phyloP scores from a whole-genome alignment of 1,140 invertebrate genomes.

The Oreohelix idahoensis region DNA sequence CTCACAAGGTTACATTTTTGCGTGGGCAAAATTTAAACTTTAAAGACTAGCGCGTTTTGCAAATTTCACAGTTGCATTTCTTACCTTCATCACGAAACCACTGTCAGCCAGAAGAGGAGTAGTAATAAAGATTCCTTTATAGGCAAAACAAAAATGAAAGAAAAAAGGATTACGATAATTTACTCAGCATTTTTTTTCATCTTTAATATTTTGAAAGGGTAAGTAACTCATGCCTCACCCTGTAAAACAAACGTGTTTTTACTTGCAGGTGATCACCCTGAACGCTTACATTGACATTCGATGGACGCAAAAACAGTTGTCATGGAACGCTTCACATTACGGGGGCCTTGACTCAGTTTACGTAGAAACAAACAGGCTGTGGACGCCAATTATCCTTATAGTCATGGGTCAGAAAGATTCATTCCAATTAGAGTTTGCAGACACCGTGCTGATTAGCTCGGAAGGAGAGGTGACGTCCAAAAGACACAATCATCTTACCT shows the following conservation, averaged over 20 bases:
- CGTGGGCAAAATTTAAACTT: too few relatives aligned
- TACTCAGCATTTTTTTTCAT: too few relatives aligned
- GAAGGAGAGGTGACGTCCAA: constrained; percentile 52
- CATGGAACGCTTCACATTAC: constrained; percentile 74
- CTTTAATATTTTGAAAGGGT: too few relatives aligned
- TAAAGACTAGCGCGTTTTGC: too few relatives aligned
- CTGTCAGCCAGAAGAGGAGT: too few relatives aligned
- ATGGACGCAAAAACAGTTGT: constrained; percentile 74
- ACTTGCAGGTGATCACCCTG: constrained; percentile 40
- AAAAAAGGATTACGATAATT: too few relatives aligned
- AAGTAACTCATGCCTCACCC: too few relatives aligned
- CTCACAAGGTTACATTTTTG: too few relatives aligned
- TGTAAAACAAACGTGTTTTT: not conserved
- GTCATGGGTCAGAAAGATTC: constrained; percentile 68
- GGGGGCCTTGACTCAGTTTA: constrained; percentile 71
- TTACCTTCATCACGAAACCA: too few relatives aligned
- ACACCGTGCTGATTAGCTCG: not conserved
- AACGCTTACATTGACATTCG: constrained; percentile 36
- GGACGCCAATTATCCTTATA: constrained; percentile 75
- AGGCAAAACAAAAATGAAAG: too few relatives aligned
- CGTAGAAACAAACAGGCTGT: constrained; percentile 73
- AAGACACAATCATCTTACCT: constrained; percentile 30
- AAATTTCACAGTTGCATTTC: too few relatives aligned
- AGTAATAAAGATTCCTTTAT: too few relatives aligned
- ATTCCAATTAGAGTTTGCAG: constrained; percentile 11